Evolutionary conservation across 2,888 invertebrate species (phyloP).

Genomic region (Aplocera efformata): DNA sequence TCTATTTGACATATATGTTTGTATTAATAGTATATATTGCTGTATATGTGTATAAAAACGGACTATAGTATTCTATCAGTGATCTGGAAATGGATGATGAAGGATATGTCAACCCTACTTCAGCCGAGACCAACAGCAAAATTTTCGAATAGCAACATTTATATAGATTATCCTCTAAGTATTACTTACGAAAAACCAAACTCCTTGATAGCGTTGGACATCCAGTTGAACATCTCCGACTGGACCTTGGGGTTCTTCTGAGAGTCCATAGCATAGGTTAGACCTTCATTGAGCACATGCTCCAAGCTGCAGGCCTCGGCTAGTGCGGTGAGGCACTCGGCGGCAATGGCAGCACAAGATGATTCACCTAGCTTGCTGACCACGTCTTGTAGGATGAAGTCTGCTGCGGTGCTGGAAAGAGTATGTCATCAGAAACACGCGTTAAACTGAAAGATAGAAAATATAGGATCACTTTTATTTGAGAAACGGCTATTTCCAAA

Average conservation of each 20-base stretch:
- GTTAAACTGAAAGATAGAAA: not conserved
- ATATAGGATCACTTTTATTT: too few relatives aligned
- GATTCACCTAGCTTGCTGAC: conserved; percentile 92
- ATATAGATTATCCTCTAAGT: too few relatives aligned
- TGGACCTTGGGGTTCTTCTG: conserved; percentile 96
- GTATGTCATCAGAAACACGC: not conserved
- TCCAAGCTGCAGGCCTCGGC: conserved; percentile 90
- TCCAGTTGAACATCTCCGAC: conserved; percentile 91
- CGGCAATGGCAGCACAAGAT: conserved; percentile 86
- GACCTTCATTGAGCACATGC: conserved; percentile 85
- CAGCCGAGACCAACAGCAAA: too few relatives aligned
- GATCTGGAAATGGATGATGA: too few relatives aligned
- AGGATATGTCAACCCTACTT: too few relatives aligned
- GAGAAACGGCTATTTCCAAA: too few relatives aligned
- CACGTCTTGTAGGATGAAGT: conserved; percentile 88
- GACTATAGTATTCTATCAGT: too few relatives aligned
- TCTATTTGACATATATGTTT: too few relatives aligned
- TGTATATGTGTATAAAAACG: too few relatives aligned
- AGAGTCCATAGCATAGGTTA: conserved; percentile 87
- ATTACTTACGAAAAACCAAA: conserved; percentile 91
- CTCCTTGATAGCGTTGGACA: conserved; percentile 88
- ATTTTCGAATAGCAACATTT: too few relatives aligned
- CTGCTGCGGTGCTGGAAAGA: conserved; percentile 82
- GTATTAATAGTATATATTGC: too few relatives aligned
- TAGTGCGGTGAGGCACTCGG: conserved; percentile 86